A percentile compares a stretch with the other conserved stretches of the same genome.
These are phyloP conservation scores for Himalopsyche kuldschensis DNA, from an alignment of 2,888 invertebrate species.

Conservation along the genomic window DNA sequence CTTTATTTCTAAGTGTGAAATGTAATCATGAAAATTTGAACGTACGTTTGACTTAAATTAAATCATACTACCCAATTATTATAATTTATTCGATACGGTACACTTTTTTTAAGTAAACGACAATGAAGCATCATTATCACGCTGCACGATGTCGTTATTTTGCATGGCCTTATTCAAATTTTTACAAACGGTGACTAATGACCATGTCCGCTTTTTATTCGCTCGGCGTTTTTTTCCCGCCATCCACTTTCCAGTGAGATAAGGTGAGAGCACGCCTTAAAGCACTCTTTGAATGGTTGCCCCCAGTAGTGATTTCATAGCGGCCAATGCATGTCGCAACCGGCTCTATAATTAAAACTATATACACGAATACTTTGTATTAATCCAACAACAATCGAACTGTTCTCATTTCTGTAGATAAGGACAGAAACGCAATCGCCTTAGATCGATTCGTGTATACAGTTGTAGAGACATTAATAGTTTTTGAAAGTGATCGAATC, in stretches of 20 bases:
- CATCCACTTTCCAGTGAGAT: neutral
- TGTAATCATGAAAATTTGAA: too few species aligned
- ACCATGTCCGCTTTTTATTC: neutral
- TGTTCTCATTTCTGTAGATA: neutral
- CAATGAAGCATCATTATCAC: too few species aligned
- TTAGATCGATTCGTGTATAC: neutral
- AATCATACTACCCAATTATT: too few species aligned
- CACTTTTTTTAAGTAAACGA: too few species aligned
- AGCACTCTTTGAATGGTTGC: neutral
- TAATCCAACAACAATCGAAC: neutral
- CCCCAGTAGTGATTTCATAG: neutral
- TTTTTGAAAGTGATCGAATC: neutral
- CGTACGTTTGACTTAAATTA: too few species aligned
- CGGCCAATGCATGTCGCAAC: neutral
- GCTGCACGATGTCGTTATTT: too few species aligned
- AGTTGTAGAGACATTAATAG: neutral
- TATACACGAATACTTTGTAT: neutral
- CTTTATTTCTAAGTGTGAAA: too few species aligned
- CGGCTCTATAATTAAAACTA: neutral
- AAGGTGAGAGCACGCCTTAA: neutral
- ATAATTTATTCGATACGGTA: too few species aligned
- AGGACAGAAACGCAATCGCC: neutral
- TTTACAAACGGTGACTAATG: too few species aligned
- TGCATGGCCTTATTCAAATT: too few species aligned
- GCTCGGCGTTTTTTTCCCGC: neutral